Evolutionary conservation across 2,113 vertebrate genomes (phyloP).

Genomic region (Apeltes quadracus): DNA sequence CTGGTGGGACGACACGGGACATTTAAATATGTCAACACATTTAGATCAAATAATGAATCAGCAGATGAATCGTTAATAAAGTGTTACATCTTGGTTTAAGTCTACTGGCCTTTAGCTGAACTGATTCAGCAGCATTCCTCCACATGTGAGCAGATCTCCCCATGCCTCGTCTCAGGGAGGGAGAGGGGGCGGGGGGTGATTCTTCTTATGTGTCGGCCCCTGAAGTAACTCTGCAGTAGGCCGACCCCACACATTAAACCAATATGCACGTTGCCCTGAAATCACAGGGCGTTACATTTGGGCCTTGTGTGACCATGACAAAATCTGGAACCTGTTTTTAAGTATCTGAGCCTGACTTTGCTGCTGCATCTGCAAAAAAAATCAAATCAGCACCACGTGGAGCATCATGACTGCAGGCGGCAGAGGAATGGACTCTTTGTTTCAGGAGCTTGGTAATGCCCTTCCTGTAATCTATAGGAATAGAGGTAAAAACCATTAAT

Average conservation of each 20-base stretch:
- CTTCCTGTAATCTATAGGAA: background rate
- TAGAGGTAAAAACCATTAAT: background rate
- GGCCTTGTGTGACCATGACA: constrained; percentile 54
- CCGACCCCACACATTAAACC: constrained; percentile 54
- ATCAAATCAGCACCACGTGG: constrained; percentile 41
- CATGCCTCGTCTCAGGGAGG: background rate
- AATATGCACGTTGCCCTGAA: constrained; percentile 45
- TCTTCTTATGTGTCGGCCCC: constrained; percentile 12
- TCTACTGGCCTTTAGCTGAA: background rate
- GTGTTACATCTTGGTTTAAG: background rate
- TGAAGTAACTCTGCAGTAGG: constrained; percentile 37
- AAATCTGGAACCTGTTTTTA: constrained; percentile 63
- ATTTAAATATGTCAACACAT: background rate
- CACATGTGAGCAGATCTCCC: constrained; percentile 4
- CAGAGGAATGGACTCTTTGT: constrained; percentile 12
- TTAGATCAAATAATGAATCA: background rate
- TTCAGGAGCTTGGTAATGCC: constrained; percentile 3
- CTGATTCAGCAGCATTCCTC: constrained; percentile 19
- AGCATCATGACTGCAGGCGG: constrained; percentile 20
- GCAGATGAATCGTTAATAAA: background rate
- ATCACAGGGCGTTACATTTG: constrained; percentile 51
- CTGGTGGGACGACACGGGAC: background rate
- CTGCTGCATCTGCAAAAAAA: constrained; percentile 49
- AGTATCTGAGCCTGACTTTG: constrained; percentile 24
- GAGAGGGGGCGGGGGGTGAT: background rate